These are phyloP conservation scores for Apostichopus japonicus DNA, from an alignment of 35 echinoderm and acorn worm species.

Conservation along the genomic window DNA sequence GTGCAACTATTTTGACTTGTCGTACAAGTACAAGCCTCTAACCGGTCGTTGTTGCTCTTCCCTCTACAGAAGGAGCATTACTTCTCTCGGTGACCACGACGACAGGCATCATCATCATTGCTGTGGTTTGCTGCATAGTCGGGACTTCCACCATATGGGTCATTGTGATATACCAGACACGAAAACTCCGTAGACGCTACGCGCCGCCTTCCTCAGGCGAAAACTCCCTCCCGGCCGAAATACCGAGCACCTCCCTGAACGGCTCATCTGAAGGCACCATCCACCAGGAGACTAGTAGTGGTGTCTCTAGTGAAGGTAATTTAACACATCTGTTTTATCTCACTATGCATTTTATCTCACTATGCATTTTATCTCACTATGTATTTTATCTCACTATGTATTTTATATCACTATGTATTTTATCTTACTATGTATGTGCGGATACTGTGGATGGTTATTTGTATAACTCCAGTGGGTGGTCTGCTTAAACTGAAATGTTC, in stretches of 20 bases:
- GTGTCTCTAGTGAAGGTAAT: conserved; percentile 89
- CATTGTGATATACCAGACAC: conserved; percentile 85
- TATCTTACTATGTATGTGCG: no score
- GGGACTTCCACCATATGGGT: conserved; percentile 93
- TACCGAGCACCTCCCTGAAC: conserved; percentile 86
- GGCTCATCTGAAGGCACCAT: conserved; percentile 94
- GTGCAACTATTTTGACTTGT: no score
- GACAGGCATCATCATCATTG: conserved; percentile 89
- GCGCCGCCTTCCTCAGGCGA: conserved; percentile 1
- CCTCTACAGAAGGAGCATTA: not conserved
- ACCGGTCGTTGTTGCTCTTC: not conserved
- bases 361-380: no score
- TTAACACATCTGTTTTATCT: not conserved
- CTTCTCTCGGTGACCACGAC: conserved; percentile 42
- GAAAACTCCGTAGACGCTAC: conserved; percentile 69
- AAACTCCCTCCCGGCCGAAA: conserved; percentile 65
- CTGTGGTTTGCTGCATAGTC: conserved; percentile 85
- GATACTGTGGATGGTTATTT: no score
- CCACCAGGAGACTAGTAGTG: conserved; percentile 92
- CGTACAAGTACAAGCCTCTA: no score
- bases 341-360: no score
- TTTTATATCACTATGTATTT: no score
- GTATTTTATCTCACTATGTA: no score
- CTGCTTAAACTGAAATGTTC: no score
- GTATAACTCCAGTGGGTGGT: no score